phyloP scores from a whole-genome alignment of 2,797 vertebrate species.

The Lacerta viridis region DNA sequence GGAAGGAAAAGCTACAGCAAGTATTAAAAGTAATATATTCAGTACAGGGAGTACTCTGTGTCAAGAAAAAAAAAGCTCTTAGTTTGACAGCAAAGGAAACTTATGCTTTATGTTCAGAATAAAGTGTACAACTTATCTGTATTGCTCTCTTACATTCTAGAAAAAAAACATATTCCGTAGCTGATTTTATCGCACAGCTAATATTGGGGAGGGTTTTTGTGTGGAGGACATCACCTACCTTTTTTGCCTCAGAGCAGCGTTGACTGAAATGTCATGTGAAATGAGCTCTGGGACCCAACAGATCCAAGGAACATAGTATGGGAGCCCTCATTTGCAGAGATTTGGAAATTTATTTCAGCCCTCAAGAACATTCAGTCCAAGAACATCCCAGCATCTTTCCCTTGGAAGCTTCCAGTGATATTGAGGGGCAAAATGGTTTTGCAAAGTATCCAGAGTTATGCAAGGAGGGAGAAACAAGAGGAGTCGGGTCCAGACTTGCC shows the following conservation, averaged over 20 bases:
- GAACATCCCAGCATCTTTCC: neutral
- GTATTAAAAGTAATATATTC: neutral
- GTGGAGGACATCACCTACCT: fast-evolving
- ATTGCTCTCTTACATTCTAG: neutral
- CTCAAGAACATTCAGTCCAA: constrained; percentile 5
- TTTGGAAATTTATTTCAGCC: constrained; percentile 15
- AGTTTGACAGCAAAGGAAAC: neutral
- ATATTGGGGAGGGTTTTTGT: neutral
- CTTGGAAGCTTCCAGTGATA: neutral
- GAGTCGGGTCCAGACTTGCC: neutral
- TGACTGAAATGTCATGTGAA: constrained; percentile 35
- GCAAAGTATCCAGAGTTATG: neutral
- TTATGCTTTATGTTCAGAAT: neutral
- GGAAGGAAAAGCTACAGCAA: neutral
- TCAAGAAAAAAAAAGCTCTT: neutral
- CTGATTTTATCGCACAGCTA: neutral
- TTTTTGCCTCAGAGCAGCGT: neutral
- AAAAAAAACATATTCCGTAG: constrained; percentile 18
- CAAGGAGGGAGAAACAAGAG: neutral
- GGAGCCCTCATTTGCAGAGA: neutral
- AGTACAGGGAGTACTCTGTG: neutral
- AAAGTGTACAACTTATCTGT: neutral
- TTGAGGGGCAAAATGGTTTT: constrained; percentile 24
- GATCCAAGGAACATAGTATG: constrained; percentile 44
- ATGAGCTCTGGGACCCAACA: constrained; percentile 44